Evolutionary conservation across 2,113 vertebrate genomes (phyloP).

Genomic region (Corvus moneduloides): DNA sequence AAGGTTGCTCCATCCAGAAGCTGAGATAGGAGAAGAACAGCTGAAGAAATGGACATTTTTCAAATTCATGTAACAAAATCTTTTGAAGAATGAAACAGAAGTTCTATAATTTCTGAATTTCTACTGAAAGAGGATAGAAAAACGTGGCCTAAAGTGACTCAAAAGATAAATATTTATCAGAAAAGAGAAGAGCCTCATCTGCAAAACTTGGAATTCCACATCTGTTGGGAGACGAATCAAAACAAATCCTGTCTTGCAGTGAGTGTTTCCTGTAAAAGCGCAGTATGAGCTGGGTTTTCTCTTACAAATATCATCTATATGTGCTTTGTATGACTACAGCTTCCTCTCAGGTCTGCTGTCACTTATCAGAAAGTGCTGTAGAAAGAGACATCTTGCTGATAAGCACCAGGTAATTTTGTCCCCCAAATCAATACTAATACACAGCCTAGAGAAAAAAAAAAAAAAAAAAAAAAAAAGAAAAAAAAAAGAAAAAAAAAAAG

Average conservation of each 20-base stretch:
- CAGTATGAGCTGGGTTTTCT: not conserved
- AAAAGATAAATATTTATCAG: slow-evolving; percentile 2
- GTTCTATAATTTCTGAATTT: not conserved
- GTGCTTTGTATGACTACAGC: not conserved
- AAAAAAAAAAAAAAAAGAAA: too few species aligned
- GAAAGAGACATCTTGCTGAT: not conserved
- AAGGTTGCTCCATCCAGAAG: not conserved
- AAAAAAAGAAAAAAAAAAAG: not conserved
- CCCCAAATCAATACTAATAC: not conserved
- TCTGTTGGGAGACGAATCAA: slow-evolving; percentile 2
- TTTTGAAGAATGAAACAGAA: not conserved
- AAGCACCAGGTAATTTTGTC: not conserved
- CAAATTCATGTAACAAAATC: not conserved
- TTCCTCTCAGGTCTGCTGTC: not conserved
- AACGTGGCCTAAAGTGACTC: not conserved
- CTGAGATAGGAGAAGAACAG: not conserved
- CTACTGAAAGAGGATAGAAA: not conserved
- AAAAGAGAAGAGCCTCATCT: not conserved
- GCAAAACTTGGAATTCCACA: not conserved
- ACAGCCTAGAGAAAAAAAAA: not conserved
- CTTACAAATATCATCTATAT: not conserved
- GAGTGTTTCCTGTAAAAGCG: not conserved
- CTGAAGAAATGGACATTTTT: not conserved
- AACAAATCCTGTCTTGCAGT: not conserved
- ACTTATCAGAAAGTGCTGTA: not conserved